Evolutionary conservation across 2,797 vertebrate genomes (phyloP), one percentile per base, ranked within the genome.

Genomic region (Telmatherina bonti): DNA sequence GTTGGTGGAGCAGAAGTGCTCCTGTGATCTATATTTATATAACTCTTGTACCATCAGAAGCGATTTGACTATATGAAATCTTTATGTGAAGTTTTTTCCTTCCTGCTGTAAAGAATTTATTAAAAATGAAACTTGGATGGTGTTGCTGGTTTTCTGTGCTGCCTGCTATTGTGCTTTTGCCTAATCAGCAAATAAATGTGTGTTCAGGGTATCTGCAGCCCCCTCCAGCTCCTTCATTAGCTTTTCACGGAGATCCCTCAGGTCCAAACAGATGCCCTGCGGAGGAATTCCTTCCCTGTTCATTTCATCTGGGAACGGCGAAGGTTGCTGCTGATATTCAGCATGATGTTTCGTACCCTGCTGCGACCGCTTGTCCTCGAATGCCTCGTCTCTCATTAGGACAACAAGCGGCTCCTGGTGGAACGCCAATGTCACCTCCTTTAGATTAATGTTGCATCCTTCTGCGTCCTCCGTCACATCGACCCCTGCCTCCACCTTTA

Each of bases 21-120:
- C 65, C 82, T 91, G 91, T 91, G 90, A 89, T 93, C 93, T 94
- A 92, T 94, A 95, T 94, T 94, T 94, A 92, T 94, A 93, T 84
- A 70, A 88, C 81, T 83, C 78, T 82, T 92, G 85, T 92, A 91
- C 90, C 91, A 92, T 89, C 61, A 93, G 84, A 84, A 76, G 62
- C 35, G 53, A 78, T 84, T 82, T 88, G 89, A 81, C 92, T 91
- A 92, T 94, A 93, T 88, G 5, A 89, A 91, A 92, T 90, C 81
- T 92, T 88, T 91, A 88, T 89, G 75, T 81, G 84, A 84, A 80
- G 70, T 83, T 79, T 76, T 84, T 82, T 76, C 53, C 76, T 43
- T 72, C 74, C 82, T 33, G 66, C 78, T 94, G 88, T 93, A 91
- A 93, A 93, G 90, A 93, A 90, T 87, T 89, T 56, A 93, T 93